These are phyloP conservation scores for Melanostigma gelatinosum DNA, from an alignment of 2,113 vertebrate species.

Conservation along the genomic window DNA sequence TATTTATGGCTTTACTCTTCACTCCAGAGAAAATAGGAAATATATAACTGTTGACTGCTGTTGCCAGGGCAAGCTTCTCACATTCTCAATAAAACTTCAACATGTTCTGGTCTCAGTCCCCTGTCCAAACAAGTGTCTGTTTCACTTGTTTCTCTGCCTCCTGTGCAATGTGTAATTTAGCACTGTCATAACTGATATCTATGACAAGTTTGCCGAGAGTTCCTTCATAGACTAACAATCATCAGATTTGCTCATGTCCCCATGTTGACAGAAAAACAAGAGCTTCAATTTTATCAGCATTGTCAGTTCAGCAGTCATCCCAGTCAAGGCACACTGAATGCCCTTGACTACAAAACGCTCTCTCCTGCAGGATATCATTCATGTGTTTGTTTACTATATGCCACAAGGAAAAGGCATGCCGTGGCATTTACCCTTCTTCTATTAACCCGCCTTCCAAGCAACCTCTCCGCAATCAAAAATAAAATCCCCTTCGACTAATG, in stretches of 20 bases:
- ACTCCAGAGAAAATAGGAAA: constrained; percentile 66
- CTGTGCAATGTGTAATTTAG: constrained; percentile 76
- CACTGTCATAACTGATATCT: constrained; percentile 77
- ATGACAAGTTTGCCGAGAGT: constrained; percentile 75
- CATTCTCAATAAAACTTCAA: constrained; percentile 65
- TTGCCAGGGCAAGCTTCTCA: constrained; percentile 52
- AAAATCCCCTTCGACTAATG: constrained; percentile 48
- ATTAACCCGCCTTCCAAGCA: constrained; percentile 9
- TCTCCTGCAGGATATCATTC: constrained; percentile 44
- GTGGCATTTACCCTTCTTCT: constrained; percentile 20
- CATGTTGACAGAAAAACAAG: constrained; percentile 79
- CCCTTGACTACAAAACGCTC: constrained; percentile 56
- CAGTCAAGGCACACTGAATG: constrained; percentile 49
- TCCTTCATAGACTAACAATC: constrained; percentile 79
- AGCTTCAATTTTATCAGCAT: constrained; percentile 68
- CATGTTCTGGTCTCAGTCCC: constrained; percentile 50
- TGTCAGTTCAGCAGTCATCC: constrained; percentile 70
- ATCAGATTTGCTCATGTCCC: constrained; percentile 80
- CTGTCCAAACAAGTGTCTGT: constrained; percentile 69
- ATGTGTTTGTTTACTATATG: constrained; percentile 42
- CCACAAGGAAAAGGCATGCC: constrained; percentile 12
- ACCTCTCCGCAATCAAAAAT: constrained; percentile 48
- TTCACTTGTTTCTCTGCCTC: constrained; percentile 51
- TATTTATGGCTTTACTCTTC: constrained; percentile 66
- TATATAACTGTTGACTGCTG: constrained; percentile 64